phyloP scores from a whole-genome alignment of 2,113 vertebrate genomes.

The Poeciliopsis occidentalis region DNA sequence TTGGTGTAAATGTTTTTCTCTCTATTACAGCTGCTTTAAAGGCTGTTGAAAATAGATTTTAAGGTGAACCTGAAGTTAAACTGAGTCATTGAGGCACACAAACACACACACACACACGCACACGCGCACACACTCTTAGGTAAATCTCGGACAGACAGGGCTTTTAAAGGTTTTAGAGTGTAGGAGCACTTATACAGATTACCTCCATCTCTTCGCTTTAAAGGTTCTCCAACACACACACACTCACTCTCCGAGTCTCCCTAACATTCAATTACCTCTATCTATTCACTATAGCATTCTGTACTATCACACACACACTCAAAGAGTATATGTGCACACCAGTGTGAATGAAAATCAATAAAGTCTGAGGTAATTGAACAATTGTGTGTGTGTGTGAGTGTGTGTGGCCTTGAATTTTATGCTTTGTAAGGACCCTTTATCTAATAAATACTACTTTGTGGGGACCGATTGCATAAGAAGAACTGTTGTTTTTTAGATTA shows the following conservation, averaged over 20 bases:
- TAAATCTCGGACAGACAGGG: conserved; percentile 61
- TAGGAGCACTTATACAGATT: conserved; percentile 79
- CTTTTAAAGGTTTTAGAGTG: conserved; percentile 75
- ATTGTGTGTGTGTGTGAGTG: conserved; percentile 15
- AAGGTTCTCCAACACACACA: conserved; percentile 15
- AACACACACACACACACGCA: conserved; percentile 2
- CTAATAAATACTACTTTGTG: too few species aligned
- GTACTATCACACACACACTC: conserved; percentile 18
- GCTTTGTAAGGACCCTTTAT: too few species aligned
- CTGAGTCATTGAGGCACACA: conserved; percentile 8
- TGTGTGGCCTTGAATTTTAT: neutral
- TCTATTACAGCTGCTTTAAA: conserved; percentile 29
- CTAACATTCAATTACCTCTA: conserved; percentile 75
- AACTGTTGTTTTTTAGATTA: too few species aligned
- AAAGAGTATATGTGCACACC: conserved; percentile 28
- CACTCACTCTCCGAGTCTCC: conserved; percentile 25
- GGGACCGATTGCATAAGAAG: too few species aligned
- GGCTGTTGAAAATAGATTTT: conserved; percentile 37
- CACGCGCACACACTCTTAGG: conserved; percentile 11
- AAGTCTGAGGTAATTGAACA: conserved; percentile 6
- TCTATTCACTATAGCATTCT: conserved; percentile 52
- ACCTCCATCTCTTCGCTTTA: conserved; percentile 64
- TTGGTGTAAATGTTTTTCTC: neutral
- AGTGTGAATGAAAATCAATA: neutral
- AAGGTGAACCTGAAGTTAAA: conserved; percentile 15